phyloP scores from a whole-genome alignment of 2,797 vertebrate genomes.

The Ptychadena robeensis region DNA sequence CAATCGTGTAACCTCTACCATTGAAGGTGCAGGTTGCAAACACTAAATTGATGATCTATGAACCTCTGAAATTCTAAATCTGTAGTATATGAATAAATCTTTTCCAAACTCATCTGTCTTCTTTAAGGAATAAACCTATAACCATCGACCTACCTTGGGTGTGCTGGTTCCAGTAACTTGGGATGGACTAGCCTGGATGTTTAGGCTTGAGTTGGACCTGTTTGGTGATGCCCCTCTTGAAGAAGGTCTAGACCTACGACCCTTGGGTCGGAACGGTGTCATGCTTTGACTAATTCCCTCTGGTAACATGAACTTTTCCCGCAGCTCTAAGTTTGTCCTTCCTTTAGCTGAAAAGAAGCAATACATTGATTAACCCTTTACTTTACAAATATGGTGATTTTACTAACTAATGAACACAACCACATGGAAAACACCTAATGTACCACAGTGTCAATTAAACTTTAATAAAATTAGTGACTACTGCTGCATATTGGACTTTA shows the following conservation, averaged over 20 bases:
- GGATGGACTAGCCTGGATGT: slow-evolving; percentile 76
- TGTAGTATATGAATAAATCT: background rate
- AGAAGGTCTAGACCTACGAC: slow-evolving; percentile 91
- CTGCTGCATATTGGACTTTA: background rate
- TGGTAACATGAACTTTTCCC: slow-evolving; percentile 97
- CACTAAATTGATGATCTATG: background rate
- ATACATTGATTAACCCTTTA: background rate
- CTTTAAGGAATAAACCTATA: background rate
- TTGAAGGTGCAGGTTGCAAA: background rate
- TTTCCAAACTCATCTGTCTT: background rate
- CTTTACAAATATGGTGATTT: background rate
- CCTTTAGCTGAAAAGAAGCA: slow-evolving; percentile 85
- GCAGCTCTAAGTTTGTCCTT: slow-evolving; percentile 93
- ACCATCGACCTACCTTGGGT: slow-evolving; percentile 81
- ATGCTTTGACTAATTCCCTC: slow-evolving; percentile 94
- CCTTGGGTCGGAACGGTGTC: slow-evolving; percentile 94
- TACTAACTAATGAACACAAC: background rate
- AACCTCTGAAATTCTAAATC: background rate
- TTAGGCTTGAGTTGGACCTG: slow-evolving; percentile 89
- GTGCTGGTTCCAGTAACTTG: slow-evolving; percentile 77
- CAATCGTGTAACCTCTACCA: background rate
- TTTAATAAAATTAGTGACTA: background rate
- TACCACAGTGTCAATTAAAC: background rate
- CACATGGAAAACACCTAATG: background rate
- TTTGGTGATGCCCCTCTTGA: slow-evolving; percentile 93